Base-by-base conservation (phyloP, 2,888 invertebrate genomes). In the Melieria omissa region DNA sequence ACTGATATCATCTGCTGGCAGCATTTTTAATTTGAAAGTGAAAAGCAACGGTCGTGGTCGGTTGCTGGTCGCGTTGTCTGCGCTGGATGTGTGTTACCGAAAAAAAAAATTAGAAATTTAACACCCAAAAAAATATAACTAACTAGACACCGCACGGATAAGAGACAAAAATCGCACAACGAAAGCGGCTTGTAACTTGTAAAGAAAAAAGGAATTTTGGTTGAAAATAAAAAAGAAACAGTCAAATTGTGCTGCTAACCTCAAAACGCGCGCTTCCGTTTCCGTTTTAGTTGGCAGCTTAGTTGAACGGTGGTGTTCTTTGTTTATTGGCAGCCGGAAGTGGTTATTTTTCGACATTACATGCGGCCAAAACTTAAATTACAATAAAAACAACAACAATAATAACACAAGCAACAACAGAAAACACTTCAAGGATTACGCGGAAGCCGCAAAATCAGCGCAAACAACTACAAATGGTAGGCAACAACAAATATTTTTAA, bases 21-120 rank as follows among this genome's bases (percentile, higher is more conserved):
- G 82, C 86, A 86, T 86, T 86, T 86, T 82, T 76, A 83, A 82
- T 81, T 82, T 82, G 85, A 84, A 81, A 84, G 85, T 84, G 84
- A 82, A 82, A 84, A 85, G 82, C 80, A 78, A 79, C 86, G 84
- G 83, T 83, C 83, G 81, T 78, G 69, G 73, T 73, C 58, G 52
- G 45, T 44, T 69, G 44, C 29, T 29, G 29, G 29, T 29, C 29
- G 29, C 29, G 29, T 29, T 29, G 29, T 29, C 29, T 29, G 29
- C 29, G 29, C 29, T 29, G 29, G 29, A 29, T 2, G 29, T 29
- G 29, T 29, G 29, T 29, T 12, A 12, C 2, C n/a, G 10, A 10
- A 61, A 61, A 63, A 61, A 63, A 63, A 46, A 63, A n/a, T 2
- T 29, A 49, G 9, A 12, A 46, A 66, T 57, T 16, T 6, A 52